Percentiles rank a stretch among this genome's conserved stretches.
phyloP scores from a whole-genome alignment of 2,888 invertebrate species.

The Scaeva pyrastri region DNA sequence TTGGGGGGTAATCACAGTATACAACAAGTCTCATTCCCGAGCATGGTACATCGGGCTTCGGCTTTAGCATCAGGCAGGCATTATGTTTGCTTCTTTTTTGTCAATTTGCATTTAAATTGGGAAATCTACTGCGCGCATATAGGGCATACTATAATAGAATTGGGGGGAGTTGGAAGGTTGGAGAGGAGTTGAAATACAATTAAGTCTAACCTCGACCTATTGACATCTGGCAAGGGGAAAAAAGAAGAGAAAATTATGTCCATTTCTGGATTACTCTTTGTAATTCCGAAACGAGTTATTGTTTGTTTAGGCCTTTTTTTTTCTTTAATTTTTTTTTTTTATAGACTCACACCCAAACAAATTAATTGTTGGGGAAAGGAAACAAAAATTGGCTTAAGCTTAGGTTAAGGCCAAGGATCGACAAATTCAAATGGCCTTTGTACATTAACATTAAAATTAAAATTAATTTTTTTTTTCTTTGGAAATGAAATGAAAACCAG shows the following conservation, averaged over 20 bases:
- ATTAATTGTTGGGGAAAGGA: slow-evolving; percentile 16
- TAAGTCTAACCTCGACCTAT: slow-evolving; percentile 73
- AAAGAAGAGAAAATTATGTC: slow-evolving; percentile 17
- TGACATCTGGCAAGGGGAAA: slow-evolving; percentile 57
- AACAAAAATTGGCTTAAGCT: background rate
- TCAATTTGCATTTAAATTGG: slow-evolving; percentile 74
- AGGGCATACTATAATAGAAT: slow-evolving; percentile 40
- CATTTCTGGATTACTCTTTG: slow-evolving; percentile 10
- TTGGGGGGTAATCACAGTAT: background rate
- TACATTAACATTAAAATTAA: background rate
- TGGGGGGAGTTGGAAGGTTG: slow-evolving; percentile 20
- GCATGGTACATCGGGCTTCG: background rate
- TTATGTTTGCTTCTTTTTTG: slow-evolving; percentile 36
- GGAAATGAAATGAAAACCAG: background rate
- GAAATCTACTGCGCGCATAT: slow-evolving; percentile 62
- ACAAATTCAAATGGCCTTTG: slow-evolving; percentile 5
- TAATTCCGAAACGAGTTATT: slow-evolving; percentile 18
- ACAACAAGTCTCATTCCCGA: background rate
- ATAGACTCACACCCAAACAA: background rate
- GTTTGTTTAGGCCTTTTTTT: slow-evolving; percentile 18
- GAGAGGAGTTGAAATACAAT: slow-evolving; percentile 56
- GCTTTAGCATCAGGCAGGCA: slow-evolving; percentile 3
- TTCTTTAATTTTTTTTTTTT: background rate
- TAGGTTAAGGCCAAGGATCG: background rate
- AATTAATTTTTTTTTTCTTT: background rate